Base-by-base conservation (phyloP, 2,113 vertebrate genomes). In the Perccottus glenii region DNA sequence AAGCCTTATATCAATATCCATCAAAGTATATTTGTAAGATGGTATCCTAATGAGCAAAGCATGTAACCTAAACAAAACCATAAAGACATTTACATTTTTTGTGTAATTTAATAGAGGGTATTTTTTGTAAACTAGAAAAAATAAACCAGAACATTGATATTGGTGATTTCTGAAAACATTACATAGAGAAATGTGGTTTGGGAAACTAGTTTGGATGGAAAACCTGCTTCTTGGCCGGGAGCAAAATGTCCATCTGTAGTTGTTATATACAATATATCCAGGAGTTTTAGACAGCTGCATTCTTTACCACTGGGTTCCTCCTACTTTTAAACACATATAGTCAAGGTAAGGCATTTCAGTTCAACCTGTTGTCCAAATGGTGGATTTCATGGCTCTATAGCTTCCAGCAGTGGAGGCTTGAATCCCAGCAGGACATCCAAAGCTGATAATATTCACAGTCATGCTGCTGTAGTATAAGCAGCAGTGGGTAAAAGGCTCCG, bases 301-400 rank as follows among this genome's bases (percentile, higher is more conserved):
- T 60, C 15, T 15, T 42, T 50, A 64, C 71, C 58, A 38, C 59
- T 64, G 44, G 51, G 10, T 46, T 38, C 51, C 6, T 47, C 56
- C 60, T 60, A 60, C 35, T 33, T 66, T 67, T 66, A 12, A 67
- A 78, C 67, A 75, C n/a, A 38, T 42, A 64, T 44, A 33, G 47
- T 56, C 27, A 9, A 11, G 51, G 51, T 45, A 60, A 69, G 57
- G 58, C 56, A 27, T 67, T 75, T 71, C 42, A 32, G 4, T 69
- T 36, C 55, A 77, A 70, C 58, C 53, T 56, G 45, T 72, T 78
- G 11, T 10, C 51, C 32, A 69, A 70, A 66, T 52, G 14, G 56
- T 46, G 33, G 49, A 75, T 82, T 82, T 74, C 69, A 85, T 67
- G 68, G 65, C 0, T 10, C 49, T 16, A 4, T 56, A 64, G 63